phyloP scores from a whole-genome alignment of 2,888 invertebrate species.

The Harpalus rubripes region DNA sequence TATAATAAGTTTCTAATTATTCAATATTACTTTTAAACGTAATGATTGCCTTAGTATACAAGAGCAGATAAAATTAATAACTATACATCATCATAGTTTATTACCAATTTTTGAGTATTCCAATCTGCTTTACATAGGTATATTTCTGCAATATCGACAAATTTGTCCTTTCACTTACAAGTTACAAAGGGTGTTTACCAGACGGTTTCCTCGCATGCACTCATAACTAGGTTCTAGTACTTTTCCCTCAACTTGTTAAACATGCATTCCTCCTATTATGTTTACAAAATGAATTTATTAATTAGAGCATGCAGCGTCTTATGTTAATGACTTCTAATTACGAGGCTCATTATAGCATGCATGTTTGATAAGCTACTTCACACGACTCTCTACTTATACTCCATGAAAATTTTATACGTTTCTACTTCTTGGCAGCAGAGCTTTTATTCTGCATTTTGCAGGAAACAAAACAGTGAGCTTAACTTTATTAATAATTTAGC shows the following conservation, averaged over 20 bases:
- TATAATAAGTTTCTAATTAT: no score
- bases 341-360: not conserved
- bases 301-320: slow-evolving; percentile 1
- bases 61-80: no score
- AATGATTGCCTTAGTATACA: no score
- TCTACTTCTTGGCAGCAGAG: not conserved
- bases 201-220: no score
- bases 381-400: not conserved
- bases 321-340: slow-evolving; percentile 7
- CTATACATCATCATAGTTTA: no score
- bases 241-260: not conserved
- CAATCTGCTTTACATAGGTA: no score
- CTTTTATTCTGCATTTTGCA: not conserved
- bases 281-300: slow-evolving; percentile 7
- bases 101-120: no score
- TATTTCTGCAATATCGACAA: no score
- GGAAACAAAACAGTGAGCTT: not conserved
- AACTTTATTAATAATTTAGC: not conserved
- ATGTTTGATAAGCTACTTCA: not conserved
- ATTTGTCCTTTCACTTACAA: no score
- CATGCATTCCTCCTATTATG: not conserved
- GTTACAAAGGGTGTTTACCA: no score
- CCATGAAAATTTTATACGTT: not conserved
- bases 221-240: no score
- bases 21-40: no score